These are phyloP conservation scores for Taeniopygia guttata DNA, from an alignment of 2,797 vertebrate genomes.

Conservation along the genomic window DNA sequence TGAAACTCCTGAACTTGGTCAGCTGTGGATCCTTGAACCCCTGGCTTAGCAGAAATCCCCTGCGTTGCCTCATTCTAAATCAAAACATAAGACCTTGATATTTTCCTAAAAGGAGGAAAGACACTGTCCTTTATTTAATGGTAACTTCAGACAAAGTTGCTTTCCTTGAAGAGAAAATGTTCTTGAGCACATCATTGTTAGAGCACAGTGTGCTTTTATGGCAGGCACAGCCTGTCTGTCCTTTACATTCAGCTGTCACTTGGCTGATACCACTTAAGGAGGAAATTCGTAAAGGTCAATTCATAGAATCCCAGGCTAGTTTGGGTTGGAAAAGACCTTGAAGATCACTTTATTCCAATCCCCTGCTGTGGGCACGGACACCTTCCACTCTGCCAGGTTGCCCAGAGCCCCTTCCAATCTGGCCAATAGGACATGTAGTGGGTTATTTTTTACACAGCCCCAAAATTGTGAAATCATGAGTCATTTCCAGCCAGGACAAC, in stretches of 20 bases:
- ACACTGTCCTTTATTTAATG: not conserved
- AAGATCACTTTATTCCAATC: not conserved
- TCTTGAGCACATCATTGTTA: rapidly evolving
- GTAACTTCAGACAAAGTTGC: not conserved
- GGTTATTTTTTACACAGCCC: not conserved
- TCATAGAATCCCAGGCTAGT: not conserved
- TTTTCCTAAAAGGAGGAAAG: not conserved
- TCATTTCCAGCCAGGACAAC: not conserved
- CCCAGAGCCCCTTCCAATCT: not conserved
- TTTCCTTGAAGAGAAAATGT: not conserved
- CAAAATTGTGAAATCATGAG: not conserved
- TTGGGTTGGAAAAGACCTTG: not conserved
- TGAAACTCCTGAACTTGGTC: not conserved
- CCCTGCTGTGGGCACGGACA: not conserved
- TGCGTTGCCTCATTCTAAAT: not conserved
- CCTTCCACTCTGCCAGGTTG: not conserved
- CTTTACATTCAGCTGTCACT: not conserved
- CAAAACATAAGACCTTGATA: not conserved
- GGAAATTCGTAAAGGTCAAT: not conserved
- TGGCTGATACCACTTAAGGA: not conserved
- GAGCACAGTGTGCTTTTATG: not conserved
- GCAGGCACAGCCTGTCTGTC: not conserved
- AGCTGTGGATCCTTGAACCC: constrained; percentile 1
- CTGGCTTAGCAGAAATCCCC: not conserved
- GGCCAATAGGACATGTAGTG: not conserved